phyloP scores from a whole-genome alignment of 1,140 invertebrate genomes.

The Cheumatopsyche charites region DNA sequence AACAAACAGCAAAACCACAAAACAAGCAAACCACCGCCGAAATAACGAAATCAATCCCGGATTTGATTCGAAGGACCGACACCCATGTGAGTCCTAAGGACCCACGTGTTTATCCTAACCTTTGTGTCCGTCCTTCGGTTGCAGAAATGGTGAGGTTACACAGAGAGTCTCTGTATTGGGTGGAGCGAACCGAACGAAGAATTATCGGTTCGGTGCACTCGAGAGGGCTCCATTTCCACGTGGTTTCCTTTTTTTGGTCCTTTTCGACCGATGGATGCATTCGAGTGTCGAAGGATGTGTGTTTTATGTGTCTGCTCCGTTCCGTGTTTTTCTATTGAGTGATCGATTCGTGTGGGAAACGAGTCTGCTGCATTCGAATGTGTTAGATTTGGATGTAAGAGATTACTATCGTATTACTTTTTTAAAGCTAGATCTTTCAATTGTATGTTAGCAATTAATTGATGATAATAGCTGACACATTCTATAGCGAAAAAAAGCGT shows the following conservation, averaged over 20 bases:
- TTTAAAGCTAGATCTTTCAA: too few relatives aligned
- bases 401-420: too few relatives aligned
- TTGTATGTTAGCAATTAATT: too few relatives aligned
- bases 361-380: background rate
- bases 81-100: background rate
- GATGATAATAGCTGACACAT: too few relatives aligned
- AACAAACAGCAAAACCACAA: too few relatives aligned
- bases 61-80: conserved; percentile 17
- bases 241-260: background rate
- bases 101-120: conserved; percentile 5
- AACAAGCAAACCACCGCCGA: background rate
- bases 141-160: conserved; percentile 8
- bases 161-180: background rate
- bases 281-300: background rate
- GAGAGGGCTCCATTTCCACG: background rate
- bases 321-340: background rate
- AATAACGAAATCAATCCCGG: conserved; percentile 18
- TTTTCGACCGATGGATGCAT: background rate
- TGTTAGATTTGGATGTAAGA: background rate
- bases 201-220: conserved; percentile 15
- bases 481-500: too few relatives aligned
- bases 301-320: background rate
- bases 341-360: background rate
- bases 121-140: too few relatives aligned
- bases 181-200: conserved; percentile 2